Evolutionary conservation across 2,113 vertebrate genomes (phyloP).

Genomic region (Dunckerocampus dactyliophorus): DNA sequence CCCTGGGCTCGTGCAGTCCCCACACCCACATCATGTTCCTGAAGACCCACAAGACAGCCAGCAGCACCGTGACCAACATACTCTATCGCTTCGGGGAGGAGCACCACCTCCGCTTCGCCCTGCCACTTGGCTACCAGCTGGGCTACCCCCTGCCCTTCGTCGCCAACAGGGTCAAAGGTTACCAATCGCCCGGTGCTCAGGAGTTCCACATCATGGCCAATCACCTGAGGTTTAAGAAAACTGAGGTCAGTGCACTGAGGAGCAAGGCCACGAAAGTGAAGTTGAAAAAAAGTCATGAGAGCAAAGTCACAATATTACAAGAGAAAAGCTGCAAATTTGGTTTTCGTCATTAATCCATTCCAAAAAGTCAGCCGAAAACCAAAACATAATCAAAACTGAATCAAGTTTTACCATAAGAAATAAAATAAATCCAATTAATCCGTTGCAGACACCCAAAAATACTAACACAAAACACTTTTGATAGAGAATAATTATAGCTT

Average conservation of each 20-base stretch:
- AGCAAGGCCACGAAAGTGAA: too few species aligned
- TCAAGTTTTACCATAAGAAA: too few species aligned
- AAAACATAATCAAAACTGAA: too few species aligned
- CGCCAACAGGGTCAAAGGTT: slow-evolving; percentile 82
- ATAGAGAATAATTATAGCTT: too few species aligned
- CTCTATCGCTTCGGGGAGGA: slow-evolving; percentile 87
- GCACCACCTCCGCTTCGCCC: slow-evolving; percentile 76
- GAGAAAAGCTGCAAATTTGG: too few species aligned
- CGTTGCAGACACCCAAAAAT: too few species aligned
- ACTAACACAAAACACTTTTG: too few species aligned
- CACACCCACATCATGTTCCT: slow-evolving; percentile 82
- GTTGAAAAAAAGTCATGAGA: not conserved
- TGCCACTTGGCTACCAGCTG: slow-evolving; percentile 86
- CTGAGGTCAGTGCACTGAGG: slow-evolving; percentile 71
- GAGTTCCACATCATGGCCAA: slow-evolving; percentile 87
- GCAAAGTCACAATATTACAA: not conserved
- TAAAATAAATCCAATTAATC: too few species aligned
- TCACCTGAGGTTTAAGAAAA: slow-evolving; percentile 86
- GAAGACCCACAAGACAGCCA: slow-evolving; percentile 93
- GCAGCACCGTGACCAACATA: slow-evolving; percentile 88
- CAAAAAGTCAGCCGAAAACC: too few species aligned
- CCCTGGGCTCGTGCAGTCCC: slow-evolving; percentile 74
- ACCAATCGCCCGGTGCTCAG: slow-evolving; percentile 56
- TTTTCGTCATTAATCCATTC: too few species aligned
- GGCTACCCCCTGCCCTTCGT: slow-evolving; percentile 84